These are phyloP conservation scores for Nasonia vitripennis DNA, from an alignment of 1,140 invertebrate genomes.

Conservation along the genomic window DNA sequence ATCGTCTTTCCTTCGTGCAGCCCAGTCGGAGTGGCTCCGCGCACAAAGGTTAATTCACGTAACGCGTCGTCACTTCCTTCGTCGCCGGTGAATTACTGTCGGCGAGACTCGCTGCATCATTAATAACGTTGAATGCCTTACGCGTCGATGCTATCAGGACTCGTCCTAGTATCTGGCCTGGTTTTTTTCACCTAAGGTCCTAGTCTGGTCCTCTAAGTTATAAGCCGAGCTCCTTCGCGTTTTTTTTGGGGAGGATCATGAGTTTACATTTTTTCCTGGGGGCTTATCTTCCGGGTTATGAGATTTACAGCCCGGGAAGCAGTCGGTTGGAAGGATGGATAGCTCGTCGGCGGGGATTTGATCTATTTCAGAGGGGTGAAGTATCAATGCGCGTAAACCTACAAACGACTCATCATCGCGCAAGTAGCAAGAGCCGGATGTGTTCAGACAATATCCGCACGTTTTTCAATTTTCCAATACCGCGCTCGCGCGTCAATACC, in stretches of 20 bases:
- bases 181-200: not conserved
- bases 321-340: too few species aligned
- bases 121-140: conserved; percentile 8
- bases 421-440: too few species aligned
- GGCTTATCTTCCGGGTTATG: not conserved
- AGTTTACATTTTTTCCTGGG: conserved; percentile 7
- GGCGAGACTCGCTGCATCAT: not conserved
- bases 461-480: not conserved
- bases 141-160: not conserved
- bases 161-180: not conserved
- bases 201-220: not conserved
- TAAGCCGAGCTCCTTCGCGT: not conserved
- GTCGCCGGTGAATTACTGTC: not conserved
- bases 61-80: not conserved
- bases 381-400: too few species aligned
- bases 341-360: too few species aligned
- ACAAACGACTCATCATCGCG: too few species aligned
- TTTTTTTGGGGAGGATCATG: not conserved
- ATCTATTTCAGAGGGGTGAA: too few species aligned
- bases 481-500: not conserved
- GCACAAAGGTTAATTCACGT: conserved; percentile 32
- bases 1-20: not conserved
- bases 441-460: not conserved
- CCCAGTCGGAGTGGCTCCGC: not conserved
- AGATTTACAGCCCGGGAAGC: not conserved